Evolutionary conservation across 2,797 vertebrate genomes (phyloP), one percentile per base, ranked within the genome.

Genomic region (Dromococcyx pavoninus): DNA sequence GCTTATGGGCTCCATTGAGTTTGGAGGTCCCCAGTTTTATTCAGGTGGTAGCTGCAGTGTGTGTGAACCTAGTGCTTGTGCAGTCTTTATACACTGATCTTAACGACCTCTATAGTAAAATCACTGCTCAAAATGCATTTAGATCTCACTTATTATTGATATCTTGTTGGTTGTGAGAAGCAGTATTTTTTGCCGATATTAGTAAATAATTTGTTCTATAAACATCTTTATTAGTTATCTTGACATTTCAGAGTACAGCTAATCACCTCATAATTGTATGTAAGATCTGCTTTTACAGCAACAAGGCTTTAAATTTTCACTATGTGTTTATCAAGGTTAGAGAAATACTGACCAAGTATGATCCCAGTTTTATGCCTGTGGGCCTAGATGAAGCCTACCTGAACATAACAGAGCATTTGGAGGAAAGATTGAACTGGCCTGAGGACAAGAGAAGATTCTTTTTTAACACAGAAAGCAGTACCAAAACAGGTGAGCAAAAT

Each of bases 341-440:
- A 88, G 98, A 98, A 96, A 98, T 99, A 96, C 98, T 99, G 96
- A 97, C 98, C 14, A 98, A 99, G 80, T 99, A 99, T 95, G 99
- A 99, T 97, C 98, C 98, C 46, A 97, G 98, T 92, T 99, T 99
- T 97, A 98, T 99, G 98, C 97, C 99, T 51, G 11, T 99, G 98
- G 99, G 99, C 95, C 98, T 99, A 96, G 99, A 99, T 96, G 99
- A 99, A 98, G 99, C 99, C 57, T 99, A 99, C 97, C 97, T 99
- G 98, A 99, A 99, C 94, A 98, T 99, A 95, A 99, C 99, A 94
- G 98, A 99, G 32, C 99, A 99, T 94, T 97, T 99, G 96, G 97
- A 98, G 57, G 97, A 98, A 98, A 98, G 99, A 86, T 95, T 97
- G 88, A 98, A 96, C 87, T 99, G 99, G 99, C 98, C 98, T 37